Percentiles rank a stretch among this genome's conserved stretches.
Conservation (phyloP, 2,113 vertebrate species). For the Festucalex cinctus region DNA sequence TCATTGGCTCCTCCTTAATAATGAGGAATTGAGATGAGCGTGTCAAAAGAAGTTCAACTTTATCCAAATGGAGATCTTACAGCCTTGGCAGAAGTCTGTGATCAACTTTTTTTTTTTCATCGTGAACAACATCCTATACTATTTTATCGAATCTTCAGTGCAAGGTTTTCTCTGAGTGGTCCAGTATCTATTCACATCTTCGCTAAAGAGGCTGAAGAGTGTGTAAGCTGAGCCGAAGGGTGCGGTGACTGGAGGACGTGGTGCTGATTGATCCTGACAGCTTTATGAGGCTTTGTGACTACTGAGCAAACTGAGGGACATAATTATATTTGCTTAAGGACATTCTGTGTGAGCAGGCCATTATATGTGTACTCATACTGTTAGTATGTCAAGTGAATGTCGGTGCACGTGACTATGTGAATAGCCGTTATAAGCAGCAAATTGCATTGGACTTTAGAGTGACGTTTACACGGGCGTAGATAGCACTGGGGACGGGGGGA, state of each 20-base stretch:
- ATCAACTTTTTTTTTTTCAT: background rate
- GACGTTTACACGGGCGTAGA: too few species aligned
- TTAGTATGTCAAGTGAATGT: constrained; percentile 10
- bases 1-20: background rate
- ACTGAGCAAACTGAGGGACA: constrained; percentile 42
- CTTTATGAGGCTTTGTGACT: constrained; percentile 43
- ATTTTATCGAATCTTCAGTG: background rate
- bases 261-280: constrained; percentile 44
- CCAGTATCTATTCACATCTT: background rate
- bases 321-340: constrained; percentile 49
- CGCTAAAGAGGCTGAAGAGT: background rate
- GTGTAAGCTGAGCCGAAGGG: constrained; percentile 15
- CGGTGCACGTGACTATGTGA: constrained; percentile 15
- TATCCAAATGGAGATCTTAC: background rate
- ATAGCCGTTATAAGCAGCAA: constrained; percentile 32
- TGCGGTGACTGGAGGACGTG: constrained; percentile 18
- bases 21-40: background rate
- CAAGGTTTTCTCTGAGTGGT: background rate
- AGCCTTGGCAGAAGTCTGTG: background rate
- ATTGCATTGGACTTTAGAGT: constrained; percentile 5
- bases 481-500: too few species aligned
- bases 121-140: background rate
- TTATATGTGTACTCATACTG: constrained; percentile 10
- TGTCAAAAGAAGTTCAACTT: background rate
- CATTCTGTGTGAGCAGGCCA: constrained; percentile 17